phyloP scores from a whole-genome alignment of 37 sponge, comb jelly and placozoan species.

The Geodia barretti region DNA sequence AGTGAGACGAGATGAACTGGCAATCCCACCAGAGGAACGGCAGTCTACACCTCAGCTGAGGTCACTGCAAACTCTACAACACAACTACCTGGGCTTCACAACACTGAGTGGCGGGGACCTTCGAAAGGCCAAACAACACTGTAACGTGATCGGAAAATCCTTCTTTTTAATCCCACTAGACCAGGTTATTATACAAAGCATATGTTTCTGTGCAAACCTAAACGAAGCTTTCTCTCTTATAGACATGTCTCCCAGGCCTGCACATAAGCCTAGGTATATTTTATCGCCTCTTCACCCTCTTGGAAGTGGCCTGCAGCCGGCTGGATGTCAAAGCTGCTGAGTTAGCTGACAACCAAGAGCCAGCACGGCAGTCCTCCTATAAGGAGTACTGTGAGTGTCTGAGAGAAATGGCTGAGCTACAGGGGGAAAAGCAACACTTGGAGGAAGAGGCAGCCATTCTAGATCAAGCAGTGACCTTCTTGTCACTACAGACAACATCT shows the following conservation, averaged over 20 bases:
- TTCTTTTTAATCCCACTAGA: slow-evolving; percentile 5
- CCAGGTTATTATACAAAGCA: slow-evolving; percentile 13
- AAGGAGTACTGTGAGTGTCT: too few species aligned
- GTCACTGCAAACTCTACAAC: too few species aligned
- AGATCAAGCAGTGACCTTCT: too few species aligned
- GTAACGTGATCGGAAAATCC: slow-evolving; percentile 31
- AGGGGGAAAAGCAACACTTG: too few species aligned
- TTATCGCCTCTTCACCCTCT: slow-evolving; percentile 15
- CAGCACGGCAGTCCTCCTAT: too few species aligned
- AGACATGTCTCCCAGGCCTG: slow-evolving; percentile 60
- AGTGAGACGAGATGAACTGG: slow-evolving; percentile 1
- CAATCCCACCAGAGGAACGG: neutral
- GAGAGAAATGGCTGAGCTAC: too few species aligned
- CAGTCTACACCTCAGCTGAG: too few species aligned
- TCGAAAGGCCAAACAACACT: slow-evolving; percentile 21
- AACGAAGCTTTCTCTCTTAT: neutral
- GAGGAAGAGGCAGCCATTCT: too few species aligned
- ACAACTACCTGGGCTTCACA: too few species aligned
- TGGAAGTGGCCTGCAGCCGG: slow-evolving; percentile 34
- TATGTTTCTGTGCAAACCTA: too few species aligned
- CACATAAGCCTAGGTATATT: slow-evolving; percentile 57
- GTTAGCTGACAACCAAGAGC: neutral
- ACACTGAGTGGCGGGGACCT: slow-evolving; percentile 1
- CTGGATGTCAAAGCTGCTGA: too few species aligned
- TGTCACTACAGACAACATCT: too few species aligned